Base-by-base conservation (phyloP, 37 sponge, comb jelly and placozoan species). In the Aplysina aerophoba region DNA sequence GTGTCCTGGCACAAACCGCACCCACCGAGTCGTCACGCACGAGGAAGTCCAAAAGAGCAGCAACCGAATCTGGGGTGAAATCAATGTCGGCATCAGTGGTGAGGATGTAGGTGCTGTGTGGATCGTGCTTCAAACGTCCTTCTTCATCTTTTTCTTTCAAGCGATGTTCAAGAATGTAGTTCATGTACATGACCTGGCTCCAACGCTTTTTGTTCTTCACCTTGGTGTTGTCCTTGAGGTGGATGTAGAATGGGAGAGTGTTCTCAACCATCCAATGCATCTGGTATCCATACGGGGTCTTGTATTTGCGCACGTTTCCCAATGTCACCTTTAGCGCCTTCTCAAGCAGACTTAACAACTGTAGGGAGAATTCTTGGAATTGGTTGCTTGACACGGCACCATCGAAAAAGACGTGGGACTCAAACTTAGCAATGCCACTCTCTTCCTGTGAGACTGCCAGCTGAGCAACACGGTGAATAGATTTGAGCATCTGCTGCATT, bases 121-220 rank as follows among this genome's bases (percentile, higher is more conserved):
- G 44, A 35, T 83, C 64, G 12, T 81, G 59, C 0, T 44, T 30
- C 19, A 73, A 24, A 6, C 50, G 17, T 24, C 54, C 78, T 5
- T 44, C 24, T 12, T 87, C 80, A 44, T 55, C 34, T 27, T 66
- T 36, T 44, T 44, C 50, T 33, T 56, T 30, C 8, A 93, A 85
- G 22, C 94, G 75, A 56, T 89, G 63, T 38, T 93, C 83, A 27
- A 93, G 37, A 37, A 93, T 74, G 84, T 93, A 96, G 73, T 89
- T 92, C 97, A 96, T 96, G 83, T 96, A 96, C 97, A 96, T 96
- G 28, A 96, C 97, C 71, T 96, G 97, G 55, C 92, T 91, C 94
- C 94, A 96, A 41, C 94, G 40, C 81, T 93, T 96, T 87, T 96
- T 96, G 71, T 91, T 89, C 73, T 87, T 93, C 20, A 93, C 90